phyloP scores from a whole-genome alignment of 2,113 vertebrate species.

The Guaruba guarouba region DNA sequence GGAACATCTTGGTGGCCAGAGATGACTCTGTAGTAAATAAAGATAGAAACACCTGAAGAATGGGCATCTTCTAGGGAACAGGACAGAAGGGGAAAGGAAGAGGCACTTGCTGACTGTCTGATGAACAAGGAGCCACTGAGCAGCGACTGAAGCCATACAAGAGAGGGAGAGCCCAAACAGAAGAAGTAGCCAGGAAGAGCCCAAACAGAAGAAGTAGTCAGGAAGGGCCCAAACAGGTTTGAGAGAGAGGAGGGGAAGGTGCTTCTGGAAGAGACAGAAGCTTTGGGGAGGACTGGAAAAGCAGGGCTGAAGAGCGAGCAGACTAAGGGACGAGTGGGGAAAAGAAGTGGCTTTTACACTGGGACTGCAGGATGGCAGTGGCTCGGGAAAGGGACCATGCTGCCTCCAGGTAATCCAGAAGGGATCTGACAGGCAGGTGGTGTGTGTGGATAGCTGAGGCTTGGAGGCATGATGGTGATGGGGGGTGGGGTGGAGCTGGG shows the following conservation, averaged over 20 bases:
- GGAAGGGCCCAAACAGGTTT: neutral
- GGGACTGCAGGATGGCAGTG: fast-evolving
- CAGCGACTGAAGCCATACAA: neutral
- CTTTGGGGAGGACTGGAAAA: neutral
- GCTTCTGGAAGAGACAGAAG: neutral
- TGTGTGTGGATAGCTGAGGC: fast-evolving
- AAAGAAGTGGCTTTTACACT: neutral
- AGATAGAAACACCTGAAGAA: neutral
- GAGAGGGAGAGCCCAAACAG: neutral
- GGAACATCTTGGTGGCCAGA: neutral
- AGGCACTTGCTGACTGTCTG: neutral
- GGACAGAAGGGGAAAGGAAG: neutral
- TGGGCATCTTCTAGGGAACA: neutral
- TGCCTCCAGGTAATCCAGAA: neutral
- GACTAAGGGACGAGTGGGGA: neutral
- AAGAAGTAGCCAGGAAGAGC: neutral
- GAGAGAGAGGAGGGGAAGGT: neutral
- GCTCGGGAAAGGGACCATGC: neutral
- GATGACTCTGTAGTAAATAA: neutral
- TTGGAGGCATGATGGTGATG: neutral
- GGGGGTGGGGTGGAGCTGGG: neutral
- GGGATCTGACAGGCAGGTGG: neutral
- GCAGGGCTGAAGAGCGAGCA: neutral
- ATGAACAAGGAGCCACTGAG: neutral
- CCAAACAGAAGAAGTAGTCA: neutral